Base-by-base conservation (phyloP, 2,888 invertebrate species). In the Microctonus aethiopoides region DNA sequence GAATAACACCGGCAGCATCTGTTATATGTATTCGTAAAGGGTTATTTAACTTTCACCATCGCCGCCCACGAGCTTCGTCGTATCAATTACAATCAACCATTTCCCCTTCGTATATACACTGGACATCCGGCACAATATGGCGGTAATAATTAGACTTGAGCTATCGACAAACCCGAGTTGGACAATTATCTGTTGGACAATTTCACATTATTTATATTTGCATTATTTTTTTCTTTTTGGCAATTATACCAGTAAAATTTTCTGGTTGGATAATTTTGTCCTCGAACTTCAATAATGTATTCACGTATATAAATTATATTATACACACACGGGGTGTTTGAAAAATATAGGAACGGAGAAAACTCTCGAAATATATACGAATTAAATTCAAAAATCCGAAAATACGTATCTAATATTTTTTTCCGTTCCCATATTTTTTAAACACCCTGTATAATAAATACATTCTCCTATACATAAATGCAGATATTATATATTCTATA, bases 81-180 rank as follows among this genome's bases (percentile, higher is more conserved):
- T 61, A 68, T 68, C 56, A 68, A 68, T 68, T 61, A 68, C 68
- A 61, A 68, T 68, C 29, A 68, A 54, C 54, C 60, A 29, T 61
- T 66, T 64, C 59, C 67, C 59, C 36, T 69, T 62, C 20, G 16
- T 60, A 34, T n/a, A n/a, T n/a, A n/a, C 68, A 70, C 69, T 69
- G 46, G 64, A 70, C 71, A 71, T 74, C 74, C 74, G 71, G 72
- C 29, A 68, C 64, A 72, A 61, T 51, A 71, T 68, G 69, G 67
- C 68, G 63, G 59, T 59, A 68, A 71, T 74, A 73, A 73, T 75
- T 75, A 70, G 57, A 59, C 9, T 32, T 24, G 39, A 69, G 51
- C 57, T 56, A 68, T 24, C 29, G 16, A 32, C 54, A 41, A 41
- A 52, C 13, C 39, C 24, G 52, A 71, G 67, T 59, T 62, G 67